These are phyloP conservation scores for Drosophila navojoa DNA, from an alignment of 1,140 invertebrate species.

Conservation along the genomic window DNA sequence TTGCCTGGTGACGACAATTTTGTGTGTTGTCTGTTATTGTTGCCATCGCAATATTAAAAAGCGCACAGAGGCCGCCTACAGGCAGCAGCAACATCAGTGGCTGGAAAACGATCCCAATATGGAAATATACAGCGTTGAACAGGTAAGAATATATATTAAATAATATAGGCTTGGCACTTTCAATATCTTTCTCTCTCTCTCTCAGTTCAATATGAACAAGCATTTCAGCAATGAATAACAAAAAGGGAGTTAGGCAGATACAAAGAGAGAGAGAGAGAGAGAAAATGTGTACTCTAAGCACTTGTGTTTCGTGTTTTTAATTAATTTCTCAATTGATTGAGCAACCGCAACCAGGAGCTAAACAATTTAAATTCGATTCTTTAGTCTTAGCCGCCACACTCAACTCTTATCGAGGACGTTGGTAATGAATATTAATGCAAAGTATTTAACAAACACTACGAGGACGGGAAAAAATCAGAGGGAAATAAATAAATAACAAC, in stretches of 20 bases:
- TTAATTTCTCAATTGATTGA: not conserved
- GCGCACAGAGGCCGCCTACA: constrained; percentile 85
- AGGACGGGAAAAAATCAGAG: not conserved
- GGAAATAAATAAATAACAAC: constrained; percentile 27
- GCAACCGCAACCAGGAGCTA: not conserved
- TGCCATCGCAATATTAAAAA: constrained; percentile 87
- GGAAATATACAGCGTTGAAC: constrained; percentile 87
- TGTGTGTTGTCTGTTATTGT: constrained; percentile 88
- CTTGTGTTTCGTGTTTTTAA: constrained; percentile 2
- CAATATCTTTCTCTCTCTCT: too few relatives aligned
- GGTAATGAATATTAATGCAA: constrained; percentile 69
- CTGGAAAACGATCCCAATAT: constrained; percentile 86
- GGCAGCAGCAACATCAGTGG: constrained; percentile 85
- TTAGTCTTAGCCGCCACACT: not conserved
- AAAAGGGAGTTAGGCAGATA: too few relatives aligned
- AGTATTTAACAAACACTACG: constrained; percentile 57
- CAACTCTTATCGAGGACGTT: not conserved
- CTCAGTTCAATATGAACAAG: too few relatives aligned
- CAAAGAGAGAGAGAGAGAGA: too few relatives aligned
- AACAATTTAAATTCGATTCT: not conserved
- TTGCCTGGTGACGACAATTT: constrained; percentile 86
- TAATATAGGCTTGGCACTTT: too few relatives aligned
- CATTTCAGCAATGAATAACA: too few relatives aligned
- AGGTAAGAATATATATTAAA: constrained; percentile 77
- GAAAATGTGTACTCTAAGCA: too few relatives aligned